These are phyloP conservation scores for Micromys minutus DNA, from an alignment of 2,113 vertebrate species.

Conservation along the genomic window DNA sequence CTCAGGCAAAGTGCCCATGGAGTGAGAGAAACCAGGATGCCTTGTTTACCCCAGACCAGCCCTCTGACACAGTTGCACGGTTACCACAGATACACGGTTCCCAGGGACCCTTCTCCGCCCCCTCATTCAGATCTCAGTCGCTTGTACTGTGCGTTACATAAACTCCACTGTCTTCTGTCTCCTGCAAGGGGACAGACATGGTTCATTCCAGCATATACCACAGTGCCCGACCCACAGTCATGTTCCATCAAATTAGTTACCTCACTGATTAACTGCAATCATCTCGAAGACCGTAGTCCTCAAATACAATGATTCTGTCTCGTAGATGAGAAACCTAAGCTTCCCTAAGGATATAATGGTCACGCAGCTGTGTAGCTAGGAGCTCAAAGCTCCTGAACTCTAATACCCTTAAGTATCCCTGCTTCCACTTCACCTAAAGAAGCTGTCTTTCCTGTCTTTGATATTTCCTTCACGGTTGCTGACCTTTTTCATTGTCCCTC, in stretches of 20 bases:
- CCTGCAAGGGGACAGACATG: neutral
- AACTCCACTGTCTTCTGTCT: neutral
- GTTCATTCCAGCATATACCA: neutral
- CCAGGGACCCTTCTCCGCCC: neutral
- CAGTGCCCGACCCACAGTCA: neutral
- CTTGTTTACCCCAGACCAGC: neutral
- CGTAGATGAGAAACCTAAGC: neutral
- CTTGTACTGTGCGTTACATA: rapidly evolving
- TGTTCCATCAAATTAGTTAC: neutral
- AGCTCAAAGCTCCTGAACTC: neutral
- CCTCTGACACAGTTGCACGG: no score
- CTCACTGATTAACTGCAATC: neutral
- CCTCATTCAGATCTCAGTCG: neutral
- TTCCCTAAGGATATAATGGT: neutral
- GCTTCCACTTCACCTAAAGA: neutral
- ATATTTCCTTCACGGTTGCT: neutral
- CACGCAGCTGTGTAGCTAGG: neutral
- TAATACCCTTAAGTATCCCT: rapidly evolving
- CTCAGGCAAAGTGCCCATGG: neutral
- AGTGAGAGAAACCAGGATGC: neutral
- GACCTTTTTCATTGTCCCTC: neutral
- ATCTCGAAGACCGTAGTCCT: neutral
- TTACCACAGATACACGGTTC: neutral
- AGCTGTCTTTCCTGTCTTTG: neutral
- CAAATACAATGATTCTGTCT: neutral